These are phyloP conservation scores for Opisthograptis luteolata DNA, from an alignment of 2,888 invertebrate species.

Conservation along the genomic window DNA sequence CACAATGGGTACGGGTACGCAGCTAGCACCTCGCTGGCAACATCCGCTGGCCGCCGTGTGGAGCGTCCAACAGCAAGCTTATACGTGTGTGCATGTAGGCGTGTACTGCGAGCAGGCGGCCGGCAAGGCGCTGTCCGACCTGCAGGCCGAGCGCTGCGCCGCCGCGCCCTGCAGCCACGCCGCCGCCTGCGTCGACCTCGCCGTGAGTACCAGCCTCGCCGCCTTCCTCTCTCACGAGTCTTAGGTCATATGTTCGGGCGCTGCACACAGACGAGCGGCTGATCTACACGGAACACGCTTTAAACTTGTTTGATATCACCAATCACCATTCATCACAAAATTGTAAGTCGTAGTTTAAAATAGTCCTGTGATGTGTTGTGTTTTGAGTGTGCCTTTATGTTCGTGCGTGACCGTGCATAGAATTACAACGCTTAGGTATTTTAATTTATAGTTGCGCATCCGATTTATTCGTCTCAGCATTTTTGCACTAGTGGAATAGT, in stretches of 20 bases:
- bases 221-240: not conserved
- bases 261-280: too few relatives aligned
- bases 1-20: too few relatives aligned
- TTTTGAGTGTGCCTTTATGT: not conserved
- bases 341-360: not conserved
- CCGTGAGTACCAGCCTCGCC: constrained; percentile 80
- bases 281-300: too few relatives aligned
- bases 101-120: constrained; percentile 81
- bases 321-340: too few relatives aligned
- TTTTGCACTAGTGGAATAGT: too few relatives aligned
- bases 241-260: too few relatives aligned
- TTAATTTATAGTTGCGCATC: too few relatives aligned
- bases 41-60: not conserved
- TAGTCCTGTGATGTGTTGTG: not conserved
- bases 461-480: too few relatives aligned
- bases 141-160: constrained; percentile 76
- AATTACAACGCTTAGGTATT: too few relatives aligned
- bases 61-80: not conserved
- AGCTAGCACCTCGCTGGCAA: too few relatives aligned
- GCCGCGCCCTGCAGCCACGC: constrained; percentile 86
- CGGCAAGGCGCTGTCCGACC: constrained; percentile 71
- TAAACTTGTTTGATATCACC: too few relatives aligned
- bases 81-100: constrained; percentile 47
- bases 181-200: constrained; percentile 82
- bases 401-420: too few relatives aligned